Evolutionary conservation across 2,888 invertebrate genomes (phyloP), one percentile per base, ranked within the genome.

Genomic region (Endomychus coccineus): DNA sequence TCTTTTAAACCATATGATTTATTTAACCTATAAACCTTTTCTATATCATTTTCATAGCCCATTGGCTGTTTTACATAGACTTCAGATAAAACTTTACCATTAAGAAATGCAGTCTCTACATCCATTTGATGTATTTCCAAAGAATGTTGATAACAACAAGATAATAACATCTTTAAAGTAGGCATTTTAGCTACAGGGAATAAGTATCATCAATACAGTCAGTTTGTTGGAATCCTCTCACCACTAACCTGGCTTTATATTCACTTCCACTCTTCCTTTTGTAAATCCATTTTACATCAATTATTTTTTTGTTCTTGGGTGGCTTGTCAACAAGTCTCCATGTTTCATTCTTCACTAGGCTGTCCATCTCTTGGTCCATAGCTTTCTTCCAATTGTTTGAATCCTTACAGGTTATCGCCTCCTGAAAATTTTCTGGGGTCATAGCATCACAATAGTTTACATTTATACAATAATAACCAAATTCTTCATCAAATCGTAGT

Each of bases 51-150:
- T 11, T 40, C 19, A 27, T 15, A 43, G 10, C 43, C 35, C 35
- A 27, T 33, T 12, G 41, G 41, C 17, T 38, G 38, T 21, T 38
- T 28, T 14, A 48, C 36, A 35, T 45, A 51, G 6, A 49, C 45
- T 27, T 45, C 35, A 11, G 48, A 44, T 10, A 39, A 34, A 6
- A 51, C 40, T 16, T 31, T 38, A 22, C 47, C 46, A 37, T 51
- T 42, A 29, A 50, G 32, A 42, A 51, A 52, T 5, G 52, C 52
- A 34, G 45, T 39, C 34, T 42, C 39, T 6, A 51, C 48, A 43
- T 52, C 48, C 43, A 47, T 46, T 28, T 48, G 49, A 17, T 45
- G 21, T 17, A 51, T 39, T 28, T 23, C 6, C 17, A 33, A 36
- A 19, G 16, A 21, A 19, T 28, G 32, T 22, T 36, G 27, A 40